Evolutionary conservation across 1,140 invertebrate species (phyloP).

Genomic region (Drosophila simulans): DNA sequence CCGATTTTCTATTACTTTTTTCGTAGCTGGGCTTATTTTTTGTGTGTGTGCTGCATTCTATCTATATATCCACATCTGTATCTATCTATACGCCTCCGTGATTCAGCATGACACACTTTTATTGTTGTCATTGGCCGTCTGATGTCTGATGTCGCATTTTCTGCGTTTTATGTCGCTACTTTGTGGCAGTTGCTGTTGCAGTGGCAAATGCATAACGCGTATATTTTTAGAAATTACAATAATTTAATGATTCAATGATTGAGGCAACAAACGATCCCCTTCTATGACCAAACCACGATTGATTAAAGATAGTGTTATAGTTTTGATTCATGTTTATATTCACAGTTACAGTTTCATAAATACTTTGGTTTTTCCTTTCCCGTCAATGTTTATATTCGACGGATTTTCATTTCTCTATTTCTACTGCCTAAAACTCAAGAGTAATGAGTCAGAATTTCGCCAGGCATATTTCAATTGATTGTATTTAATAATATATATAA

Average conservation of each 20-base stretch:
- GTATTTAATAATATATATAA: conserved; percentile 6
- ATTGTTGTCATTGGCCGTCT: conserved; percentile 65
- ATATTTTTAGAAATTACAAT: conserved; percentile 55
- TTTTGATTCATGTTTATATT: too few relatives aligned
- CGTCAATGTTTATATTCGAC: not conserved
- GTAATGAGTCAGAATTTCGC: not conserved
- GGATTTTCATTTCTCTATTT: not conserved
- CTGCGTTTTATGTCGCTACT: conserved; percentile 1
- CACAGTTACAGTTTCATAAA: not conserved
- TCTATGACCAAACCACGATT: too few relatives aligned
- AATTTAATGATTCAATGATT: conserved; percentile 29
- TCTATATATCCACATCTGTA: conserved; percentile 11
- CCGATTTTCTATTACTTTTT: conserved; percentile 12
- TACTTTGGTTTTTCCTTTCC: not conserved
- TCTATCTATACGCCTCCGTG: conserved; percentile 63
- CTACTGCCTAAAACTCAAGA: not conserved
- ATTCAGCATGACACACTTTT: conserved; percentile 75
- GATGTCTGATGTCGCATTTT: conserved; percentile 46
- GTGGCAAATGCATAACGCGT: conserved; percentile 56
- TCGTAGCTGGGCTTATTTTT: not conserved
- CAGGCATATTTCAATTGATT: not conserved
- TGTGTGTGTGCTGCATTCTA: conserved; percentile 12
- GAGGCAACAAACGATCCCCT: too few relatives aligned
- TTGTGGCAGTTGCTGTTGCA: not conserved
- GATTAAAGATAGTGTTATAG: too few relatives aligned